These are phyloP conservation scores for Gymnorhina tibicen DNA, from an alignment of 2,113 vertebrate species.

Conservation along the genomic window DNA sequence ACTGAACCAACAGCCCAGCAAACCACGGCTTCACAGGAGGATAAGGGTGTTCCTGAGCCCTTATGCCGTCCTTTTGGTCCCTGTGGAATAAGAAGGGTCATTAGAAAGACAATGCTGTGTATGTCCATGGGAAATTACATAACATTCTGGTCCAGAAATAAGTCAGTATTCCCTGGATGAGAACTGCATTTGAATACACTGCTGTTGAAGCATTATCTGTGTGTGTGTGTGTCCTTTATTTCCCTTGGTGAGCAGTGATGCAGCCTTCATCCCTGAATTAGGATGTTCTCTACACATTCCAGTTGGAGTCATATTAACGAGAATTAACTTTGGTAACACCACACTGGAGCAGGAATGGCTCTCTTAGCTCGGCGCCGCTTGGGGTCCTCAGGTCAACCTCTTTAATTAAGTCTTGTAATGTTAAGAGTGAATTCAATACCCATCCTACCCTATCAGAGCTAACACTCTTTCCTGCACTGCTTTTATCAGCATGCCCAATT, in stretches of 20 bases:
- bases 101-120: not conserved
- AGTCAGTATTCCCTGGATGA: not conserved
- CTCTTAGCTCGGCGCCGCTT: slow-evolving; percentile 18
- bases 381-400: slow-evolving; percentile 65
- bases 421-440: slow-evolving; percentile 60
- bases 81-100: not conserved
- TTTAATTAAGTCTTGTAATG: slow-evolving; percentile 67
- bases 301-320: not conserved
- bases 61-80: not conserved
- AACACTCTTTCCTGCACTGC: slow-evolving; percentile 49
- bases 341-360: slow-evolving; percentile 1
- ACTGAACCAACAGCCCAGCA: rapidly evolving
- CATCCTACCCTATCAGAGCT: slow-evolving; percentile 58
- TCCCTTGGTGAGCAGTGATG: not conserved
- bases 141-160: not conserved
- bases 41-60: not conserved
- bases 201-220: not conserved
- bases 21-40: too few species aligned
- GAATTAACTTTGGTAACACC: slow-evolving; percentile 43
- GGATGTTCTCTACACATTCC: not conserved
- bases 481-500: slow-evolving; percentile 67
- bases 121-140: not conserved
- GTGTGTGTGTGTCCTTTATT: not conserved
- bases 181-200: rapidly evolving
- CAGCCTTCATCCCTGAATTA: not conserved